Percentiles rank a stretch among this genome's conserved stretches.
Evolutionary conservation across 2,113 vertebrate genomes (phyloP).

Genomic region (Lepidothrix coronata): DNA sequence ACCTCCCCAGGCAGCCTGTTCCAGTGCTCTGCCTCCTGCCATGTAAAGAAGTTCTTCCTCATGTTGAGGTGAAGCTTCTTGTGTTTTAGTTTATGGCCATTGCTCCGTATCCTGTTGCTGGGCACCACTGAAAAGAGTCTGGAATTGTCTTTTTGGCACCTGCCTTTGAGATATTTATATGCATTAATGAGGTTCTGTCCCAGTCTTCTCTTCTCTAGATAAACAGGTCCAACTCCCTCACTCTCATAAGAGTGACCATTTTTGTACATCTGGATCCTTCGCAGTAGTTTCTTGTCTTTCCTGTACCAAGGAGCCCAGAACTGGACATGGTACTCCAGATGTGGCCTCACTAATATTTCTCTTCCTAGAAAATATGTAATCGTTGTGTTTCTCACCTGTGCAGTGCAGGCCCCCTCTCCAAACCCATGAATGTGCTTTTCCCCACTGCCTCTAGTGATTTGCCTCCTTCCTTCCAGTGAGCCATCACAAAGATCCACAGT

Average conservation of each 20-base stretch:
- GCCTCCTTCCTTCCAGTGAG: neutral
- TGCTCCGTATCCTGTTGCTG: neutral
- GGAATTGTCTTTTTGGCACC: neutral
- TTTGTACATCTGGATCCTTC: neutral
- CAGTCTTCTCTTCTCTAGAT: neutral
- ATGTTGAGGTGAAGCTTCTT: neutral
- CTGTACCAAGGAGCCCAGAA: neutral
- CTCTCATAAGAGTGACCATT: neutral
- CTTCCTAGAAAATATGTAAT: neutral
- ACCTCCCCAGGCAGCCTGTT: neutral
- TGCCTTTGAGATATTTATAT: neutral
- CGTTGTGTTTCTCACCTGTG: neutral
- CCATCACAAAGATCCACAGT: neutral
- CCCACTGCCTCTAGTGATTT: accelerated
- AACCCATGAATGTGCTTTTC: neutral
- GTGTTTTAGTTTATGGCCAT: neutral
- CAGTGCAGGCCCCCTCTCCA: neutral
- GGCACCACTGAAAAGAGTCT: accelerated
- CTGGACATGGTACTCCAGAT: neutral
- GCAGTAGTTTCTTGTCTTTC: neutral
- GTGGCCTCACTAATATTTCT: neutral
- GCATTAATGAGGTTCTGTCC: neutral
- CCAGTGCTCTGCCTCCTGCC: neutral
- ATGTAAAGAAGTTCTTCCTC: neutral
- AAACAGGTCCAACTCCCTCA: neutral